phyloP scores from a whole-genome alignment of 1,140 invertebrate species.

The Akabosia matsudoensis region DNA sequence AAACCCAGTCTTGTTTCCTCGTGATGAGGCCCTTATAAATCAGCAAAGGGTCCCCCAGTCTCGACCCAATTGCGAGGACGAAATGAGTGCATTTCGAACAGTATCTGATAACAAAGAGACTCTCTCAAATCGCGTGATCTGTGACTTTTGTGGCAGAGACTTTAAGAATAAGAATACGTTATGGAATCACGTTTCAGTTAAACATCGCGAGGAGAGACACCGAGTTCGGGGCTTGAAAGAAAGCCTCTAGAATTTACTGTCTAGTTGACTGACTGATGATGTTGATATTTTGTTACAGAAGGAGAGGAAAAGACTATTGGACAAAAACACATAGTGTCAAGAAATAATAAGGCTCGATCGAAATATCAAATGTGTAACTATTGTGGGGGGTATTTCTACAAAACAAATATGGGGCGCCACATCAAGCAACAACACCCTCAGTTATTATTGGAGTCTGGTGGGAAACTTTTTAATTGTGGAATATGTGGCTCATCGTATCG shows the following conservation, averaged over 20 bases:
- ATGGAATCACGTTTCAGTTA: slow-evolving; percentile 16
- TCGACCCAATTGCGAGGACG: too few species aligned
- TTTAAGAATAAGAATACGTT: slow-evolving; percentile 26
- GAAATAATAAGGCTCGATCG: neutral
- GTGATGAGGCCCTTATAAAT: too few species aligned
- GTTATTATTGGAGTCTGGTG: slow-evolving; percentile 26
- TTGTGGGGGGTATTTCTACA: slow-evolving; percentile 38
- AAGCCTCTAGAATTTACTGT: too few species aligned
- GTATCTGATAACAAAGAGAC: too few species aligned
- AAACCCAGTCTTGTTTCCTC: too few species aligned
- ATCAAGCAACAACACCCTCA: slow-evolving; percentile 36
- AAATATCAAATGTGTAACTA: slow-evolving; percentile 31
- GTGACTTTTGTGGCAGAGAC: slow-evolving; percentile 23
- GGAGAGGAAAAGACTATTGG: neutral
- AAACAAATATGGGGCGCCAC: slow-evolving; percentile 38
- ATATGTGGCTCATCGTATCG: slow-evolving; percentile 29
- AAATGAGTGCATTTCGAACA: too few species aligned
- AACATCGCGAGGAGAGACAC: slow-evolving; percentile 7
- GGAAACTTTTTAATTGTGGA: slow-evolving; percentile 31
- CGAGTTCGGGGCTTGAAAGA: neutral
- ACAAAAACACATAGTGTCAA: neutral
- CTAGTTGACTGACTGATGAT: neutral
- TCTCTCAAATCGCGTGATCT: neutral
- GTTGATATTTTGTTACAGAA: neutral
- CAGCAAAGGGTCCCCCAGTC: too few species aligned